Evolutionary conservation across 2,113 vertebrate genomes (phyloP).

Genomic region (Microtus ochrogaster): DNA sequence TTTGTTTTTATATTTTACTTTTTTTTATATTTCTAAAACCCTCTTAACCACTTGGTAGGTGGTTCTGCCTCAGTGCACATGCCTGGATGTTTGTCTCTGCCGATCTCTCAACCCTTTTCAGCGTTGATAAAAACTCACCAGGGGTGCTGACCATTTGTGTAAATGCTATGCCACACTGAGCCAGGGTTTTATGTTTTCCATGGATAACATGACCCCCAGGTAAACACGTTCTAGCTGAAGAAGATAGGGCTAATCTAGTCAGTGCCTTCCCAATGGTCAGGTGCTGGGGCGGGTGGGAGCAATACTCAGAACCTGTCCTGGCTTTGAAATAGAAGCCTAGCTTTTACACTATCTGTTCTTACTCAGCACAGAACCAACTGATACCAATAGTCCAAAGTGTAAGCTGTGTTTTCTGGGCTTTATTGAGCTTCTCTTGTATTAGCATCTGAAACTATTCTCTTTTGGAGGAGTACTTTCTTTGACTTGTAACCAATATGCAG

Average conservation of each 20-base stretch:
- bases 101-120: not conserved
- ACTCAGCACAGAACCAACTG: not conserved
- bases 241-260: not conserved
- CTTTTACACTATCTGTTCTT: not conserved
- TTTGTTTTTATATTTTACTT: conserved; percentile 94
- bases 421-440: not conserved
- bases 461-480: not conserved
- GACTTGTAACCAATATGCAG: not conserved
- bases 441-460: not conserved
- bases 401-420: not conserved
- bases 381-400: not conserved
- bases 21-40: conserved; percentile 86
- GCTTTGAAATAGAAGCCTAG: not conserved
- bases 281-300: not conserved
- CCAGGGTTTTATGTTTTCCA: not conserved
- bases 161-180: not conserved
- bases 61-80: not conserved
- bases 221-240: not conserved
- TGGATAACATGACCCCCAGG: not conserved
- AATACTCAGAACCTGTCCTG: not conserved
- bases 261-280: not conserved
- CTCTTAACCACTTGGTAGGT: not conserved
- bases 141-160: not conserved
- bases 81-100: not conserved
- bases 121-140: not conserved